A percentile compares a stretch with the other conserved stretches of the same genome.
Conservation (phyloP, 2,797 vertebrate species). For the Coreius guichenoti region DNA sequence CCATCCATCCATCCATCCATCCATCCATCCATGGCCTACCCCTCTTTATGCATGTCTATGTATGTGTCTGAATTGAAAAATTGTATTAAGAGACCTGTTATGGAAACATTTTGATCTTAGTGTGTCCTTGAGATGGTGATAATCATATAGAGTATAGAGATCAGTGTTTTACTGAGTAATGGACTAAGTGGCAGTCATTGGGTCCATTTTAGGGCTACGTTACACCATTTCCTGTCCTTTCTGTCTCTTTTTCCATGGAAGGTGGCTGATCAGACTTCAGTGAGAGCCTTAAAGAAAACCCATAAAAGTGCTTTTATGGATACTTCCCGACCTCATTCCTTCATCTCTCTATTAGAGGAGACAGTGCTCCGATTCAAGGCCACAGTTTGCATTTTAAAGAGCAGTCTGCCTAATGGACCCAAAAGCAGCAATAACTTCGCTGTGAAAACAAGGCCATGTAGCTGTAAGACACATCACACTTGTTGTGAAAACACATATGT, state of each 20-base stretch:
- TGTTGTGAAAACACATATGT: conserved; percentile 33
- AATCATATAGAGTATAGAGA: conserved; percentile 19
- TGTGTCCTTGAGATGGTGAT: neutral
- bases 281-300: conserved; percentile 78
- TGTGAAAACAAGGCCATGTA: conserved; percentile 54
- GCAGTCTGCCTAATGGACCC: conserved; percentile 80
- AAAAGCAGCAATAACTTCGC: conserved; percentile 53
- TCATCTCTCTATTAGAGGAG: conserved; percentile 87
- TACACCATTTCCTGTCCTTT: conserved; percentile 87
- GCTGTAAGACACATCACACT: conserved; percentile 44
- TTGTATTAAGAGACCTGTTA: neutral
- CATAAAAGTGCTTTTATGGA: conserved; percentile 90
- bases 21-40: too few species aligned
- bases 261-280: conserved; percentile 76
- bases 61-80: neutral
- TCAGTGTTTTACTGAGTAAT: conserved; percentile 32
- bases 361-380: conserved; percentile 84
- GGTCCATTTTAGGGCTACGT: conserved; percentile 81
- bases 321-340: conserved; percentile 77
- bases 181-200: conserved; percentile 48
- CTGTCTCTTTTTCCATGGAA: conserved; percentile 85
- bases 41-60: neutral
- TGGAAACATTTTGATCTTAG: conserved; percentile 21
- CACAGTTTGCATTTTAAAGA: conserved; percentile 82
- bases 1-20: too few species aligned